These are phyloP conservation scores for Mus minutoides DNA, from an alignment of 2,797 vertebrate genomes.

Conservation along the genomic window DNA sequence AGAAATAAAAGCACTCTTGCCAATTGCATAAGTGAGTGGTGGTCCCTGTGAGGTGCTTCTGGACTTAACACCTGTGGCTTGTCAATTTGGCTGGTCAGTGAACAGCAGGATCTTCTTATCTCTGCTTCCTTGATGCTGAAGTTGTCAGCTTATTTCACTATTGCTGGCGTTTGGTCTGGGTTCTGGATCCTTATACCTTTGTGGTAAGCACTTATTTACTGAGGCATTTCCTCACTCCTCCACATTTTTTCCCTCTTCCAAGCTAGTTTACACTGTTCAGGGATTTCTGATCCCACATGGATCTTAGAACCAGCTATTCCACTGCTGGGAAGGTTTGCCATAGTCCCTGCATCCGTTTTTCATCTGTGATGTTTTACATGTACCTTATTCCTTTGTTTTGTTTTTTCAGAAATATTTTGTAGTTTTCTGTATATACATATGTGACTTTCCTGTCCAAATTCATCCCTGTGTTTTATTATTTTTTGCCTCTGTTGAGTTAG, in stretches of 20 bases:
- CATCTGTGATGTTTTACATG: neutral
- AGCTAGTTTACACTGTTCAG: neutral
- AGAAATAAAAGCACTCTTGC: neutral
- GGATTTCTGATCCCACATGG: neutral
- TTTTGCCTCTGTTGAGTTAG: neutral
- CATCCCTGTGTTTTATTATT: slow-evolving; percentile 10
- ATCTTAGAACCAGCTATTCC: neutral
- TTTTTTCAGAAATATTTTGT: slow-evolving; percentile 13
- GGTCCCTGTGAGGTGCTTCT: too few species aligned
- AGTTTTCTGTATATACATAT: neutral
- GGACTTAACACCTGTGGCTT: neutral
- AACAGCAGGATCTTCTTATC: neutral
- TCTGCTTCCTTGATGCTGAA: neutral
- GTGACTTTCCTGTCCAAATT: slow-evolving; percentile 11
- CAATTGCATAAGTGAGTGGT: too few species aligned
- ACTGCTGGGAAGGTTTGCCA: neutral
- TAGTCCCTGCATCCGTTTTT: neutral
- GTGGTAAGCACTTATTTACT: neutral
- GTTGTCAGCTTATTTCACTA: neutral
- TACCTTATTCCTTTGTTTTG: neutral
- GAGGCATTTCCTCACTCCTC: neutral
- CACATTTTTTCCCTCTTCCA: neutral
- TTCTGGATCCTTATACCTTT: neutral
- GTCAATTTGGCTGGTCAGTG: neutral
- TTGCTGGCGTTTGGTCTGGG: neutral